Evolutionary conservation across 2,888 invertebrate species (phyloP), one percentile per base, ranked within the genome.

Genomic region (Punctoribates punctum): DNA sequence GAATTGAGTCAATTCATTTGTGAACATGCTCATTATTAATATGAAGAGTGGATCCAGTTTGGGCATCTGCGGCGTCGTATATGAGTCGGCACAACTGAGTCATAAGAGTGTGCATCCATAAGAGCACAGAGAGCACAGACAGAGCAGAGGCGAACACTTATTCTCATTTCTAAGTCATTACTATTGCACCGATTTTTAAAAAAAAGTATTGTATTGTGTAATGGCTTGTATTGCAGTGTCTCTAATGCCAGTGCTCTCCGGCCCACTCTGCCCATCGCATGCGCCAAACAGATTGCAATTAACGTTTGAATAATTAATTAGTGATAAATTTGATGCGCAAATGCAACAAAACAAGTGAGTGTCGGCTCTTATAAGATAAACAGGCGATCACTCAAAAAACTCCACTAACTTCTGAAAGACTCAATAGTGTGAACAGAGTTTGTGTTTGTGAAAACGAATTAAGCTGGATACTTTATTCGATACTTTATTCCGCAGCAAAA

Each of bases 231-330:
- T n/a, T 29, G 34, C 27, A 57, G 34, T 65, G 29, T 62, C 25
- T 62, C 27, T 25, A 34, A 34, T 34, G 34, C 34, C 34, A 34
- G 34, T 34, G 34, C 34, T 62, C 62, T 27, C 29, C 27, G 29
- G 29, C 62, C 20, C 27, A 29, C 15, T 34, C 34, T n/a, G 20
- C 70, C 70, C 70, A 70, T 42, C 70, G 70, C 70, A 70, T 70
- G 70, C 70, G 70, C 70, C 46, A 46, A 65, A 38, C 42, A 70
- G 23, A 70, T 70, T 70, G 70, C 70, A 70, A 70, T 70, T 70
- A 70, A 70, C 70, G 38, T 70, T 70, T 70, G 70, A 70, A 70
- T 70, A 70, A 70, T 70, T 70, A 70, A 70, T 70, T 70, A 70
- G 70, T 42, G 23, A 42, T 70, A 70, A 70, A 70, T 70, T 34